Conservation (phyloP, 2,888 invertebrate genomes). For the Unio pictorum region DNA sequence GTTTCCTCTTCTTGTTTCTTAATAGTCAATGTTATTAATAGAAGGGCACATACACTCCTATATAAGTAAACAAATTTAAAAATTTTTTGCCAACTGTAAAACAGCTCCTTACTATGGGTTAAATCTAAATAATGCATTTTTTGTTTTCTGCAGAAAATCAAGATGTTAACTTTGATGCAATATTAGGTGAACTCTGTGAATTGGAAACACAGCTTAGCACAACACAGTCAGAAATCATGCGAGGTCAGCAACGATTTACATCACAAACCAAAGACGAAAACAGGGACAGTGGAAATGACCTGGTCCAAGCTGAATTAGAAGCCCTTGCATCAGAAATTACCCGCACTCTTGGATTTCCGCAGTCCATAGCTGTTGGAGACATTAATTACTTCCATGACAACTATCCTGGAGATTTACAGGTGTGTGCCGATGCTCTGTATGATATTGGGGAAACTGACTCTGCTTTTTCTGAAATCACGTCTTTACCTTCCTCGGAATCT, state of each 20-base stretch:
- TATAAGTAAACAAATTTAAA: too few relatives aligned
- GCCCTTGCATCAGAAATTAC: conserved; percentile 62
- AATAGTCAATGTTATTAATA: too few relatives aligned
- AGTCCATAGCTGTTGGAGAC: conserved; percentile 40
- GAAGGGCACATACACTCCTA: too few relatives aligned
- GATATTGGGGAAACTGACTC: conserved; percentile 98
- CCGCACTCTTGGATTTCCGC: conserved; percentile 48
- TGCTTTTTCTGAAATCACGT: conserved; percentile 97
- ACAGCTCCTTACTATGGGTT: neutral
- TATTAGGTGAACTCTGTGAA: conserved; percentile 94
- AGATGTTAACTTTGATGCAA: conserved; percentile 96
- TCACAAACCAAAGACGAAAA: conserved; percentile 34
- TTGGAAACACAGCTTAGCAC: conserved; percentile 79
- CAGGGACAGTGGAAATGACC: conserved; percentile 48
- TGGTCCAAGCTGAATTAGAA: conserved; percentile 60
- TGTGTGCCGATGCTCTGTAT: conserved; percentile 40
- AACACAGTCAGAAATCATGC: conserved; percentile 72
- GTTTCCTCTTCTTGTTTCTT: too few relatives aligned
- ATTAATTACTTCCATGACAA: conserved; percentile 44
- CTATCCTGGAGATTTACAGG: conserved; percentile 43
- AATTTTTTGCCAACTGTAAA: too few relatives aligned
- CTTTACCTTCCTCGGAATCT: conserved; percentile 92
- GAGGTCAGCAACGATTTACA: too few relatives aligned
- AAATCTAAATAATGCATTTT: conserved; percentile 1
- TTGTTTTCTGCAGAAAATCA: conserved; percentile 82